These are phyloP conservation scores for Heterocephalus glaber DNA, from an alignment of 2,113 vertebrate genomes.

Conservation along the genomic window DNA sequence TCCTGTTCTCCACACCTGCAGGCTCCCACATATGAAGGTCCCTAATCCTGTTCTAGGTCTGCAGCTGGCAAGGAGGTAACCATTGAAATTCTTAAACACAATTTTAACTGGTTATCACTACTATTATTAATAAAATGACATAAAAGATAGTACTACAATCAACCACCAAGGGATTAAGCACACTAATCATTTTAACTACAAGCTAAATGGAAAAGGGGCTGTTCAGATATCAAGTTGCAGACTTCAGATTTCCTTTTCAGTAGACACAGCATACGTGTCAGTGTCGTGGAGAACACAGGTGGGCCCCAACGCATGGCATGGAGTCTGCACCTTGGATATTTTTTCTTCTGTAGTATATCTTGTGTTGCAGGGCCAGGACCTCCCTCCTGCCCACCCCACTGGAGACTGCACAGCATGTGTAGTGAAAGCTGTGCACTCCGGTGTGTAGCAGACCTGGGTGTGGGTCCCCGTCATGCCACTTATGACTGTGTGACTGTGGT, in stretches of 20 bases:
- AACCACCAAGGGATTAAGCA: background rate
- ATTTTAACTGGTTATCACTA: background rate
- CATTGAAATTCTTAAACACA: background rate
- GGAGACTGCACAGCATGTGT: rapidly evolving
- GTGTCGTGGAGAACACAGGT: too few species aligned
- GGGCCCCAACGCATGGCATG: too few species aligned
- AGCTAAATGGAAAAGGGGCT: background rate
- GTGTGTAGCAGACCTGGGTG: background rate
- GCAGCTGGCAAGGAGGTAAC: background rate
- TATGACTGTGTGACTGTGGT: background rate
- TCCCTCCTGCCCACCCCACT: too few species aligned
- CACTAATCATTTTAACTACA: background rate
- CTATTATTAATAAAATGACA: background rate
- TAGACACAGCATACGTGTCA: background rate
- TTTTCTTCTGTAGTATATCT: background rate
- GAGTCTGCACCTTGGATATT: background rate
- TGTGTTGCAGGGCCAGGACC: background rate
- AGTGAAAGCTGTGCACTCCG: rapidly evolving
- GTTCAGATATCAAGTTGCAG: background rate
- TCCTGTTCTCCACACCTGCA: background rate
- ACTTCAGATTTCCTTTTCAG: background rate
- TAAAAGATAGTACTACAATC: background rate
- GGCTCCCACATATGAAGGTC: background rate
- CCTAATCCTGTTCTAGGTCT: background rate
- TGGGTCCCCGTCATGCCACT: background rate